Percentiles rank a stretch among this genome's conserved stretches.
Conservation (phyloP, 2,797 vertebrate species). For the Heteromormyrus szaboi region DNA sequence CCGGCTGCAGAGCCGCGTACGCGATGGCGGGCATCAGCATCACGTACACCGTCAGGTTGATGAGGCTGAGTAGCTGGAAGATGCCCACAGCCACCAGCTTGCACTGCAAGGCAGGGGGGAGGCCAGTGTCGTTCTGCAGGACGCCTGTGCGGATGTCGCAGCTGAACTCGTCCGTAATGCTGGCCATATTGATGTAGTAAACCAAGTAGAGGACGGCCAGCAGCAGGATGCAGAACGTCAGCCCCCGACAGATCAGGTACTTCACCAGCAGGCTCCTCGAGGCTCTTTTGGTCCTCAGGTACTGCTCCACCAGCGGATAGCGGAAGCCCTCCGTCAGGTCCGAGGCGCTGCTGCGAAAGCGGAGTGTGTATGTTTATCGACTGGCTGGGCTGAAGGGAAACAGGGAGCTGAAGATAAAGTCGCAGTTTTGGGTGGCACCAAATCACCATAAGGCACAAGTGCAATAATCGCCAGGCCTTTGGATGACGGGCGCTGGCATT, state of each 20-base stretch:
- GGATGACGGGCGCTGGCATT: too few relatives aligned
- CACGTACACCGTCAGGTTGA: conserved; percentile 76
- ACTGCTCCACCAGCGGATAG: conserved; percentile 88
- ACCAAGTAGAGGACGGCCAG: conserved; percentile 75
- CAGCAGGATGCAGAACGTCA: conserved; percentile 69
- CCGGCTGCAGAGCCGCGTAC: conserved; percentile 71
- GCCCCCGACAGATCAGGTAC: conserved; percentile 72
- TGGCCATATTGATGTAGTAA: conserved; percentile 82
- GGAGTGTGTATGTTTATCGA: background rate
- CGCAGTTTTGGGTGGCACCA: too few relatives aligned
- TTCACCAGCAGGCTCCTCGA: conserved; percentile 64
- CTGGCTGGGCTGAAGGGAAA: background rate
- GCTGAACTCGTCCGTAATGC: conserved; percentile 77
- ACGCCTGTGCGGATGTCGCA: conserved; percentile 81
- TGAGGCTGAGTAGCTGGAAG: conserved; percentile 84
- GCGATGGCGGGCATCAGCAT: conserved; percentile 71
- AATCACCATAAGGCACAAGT: background rate
- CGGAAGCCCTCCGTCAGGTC: conserved; percentile 79
- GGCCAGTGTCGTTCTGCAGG: conserved; percentile 62
- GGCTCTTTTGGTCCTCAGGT: conserved; percentile 79
- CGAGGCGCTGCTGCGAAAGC: conserved; percentile 50
- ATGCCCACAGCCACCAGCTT: conserved; percentile 89
- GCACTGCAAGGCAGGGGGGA: conserved; percentile 79
- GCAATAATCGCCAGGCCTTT: background rate
- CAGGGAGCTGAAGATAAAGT: background rate